Evolutionary conservation across 2,888 invertebrate genomes (phyloP).

Genomic region (Biston betularia): DNA sequence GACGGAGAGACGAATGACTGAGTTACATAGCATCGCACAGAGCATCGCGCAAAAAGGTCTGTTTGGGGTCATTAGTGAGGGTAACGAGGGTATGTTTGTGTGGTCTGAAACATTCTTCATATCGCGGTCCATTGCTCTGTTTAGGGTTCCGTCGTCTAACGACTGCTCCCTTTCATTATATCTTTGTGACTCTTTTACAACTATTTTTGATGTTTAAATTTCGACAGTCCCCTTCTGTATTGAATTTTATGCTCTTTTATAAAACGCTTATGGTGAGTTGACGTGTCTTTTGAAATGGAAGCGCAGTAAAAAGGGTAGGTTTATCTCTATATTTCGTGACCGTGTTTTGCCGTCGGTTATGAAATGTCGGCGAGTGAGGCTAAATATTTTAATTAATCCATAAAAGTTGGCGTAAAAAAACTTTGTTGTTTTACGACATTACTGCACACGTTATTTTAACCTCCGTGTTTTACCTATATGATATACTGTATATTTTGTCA

Average conservation of each 20-base stretch:
- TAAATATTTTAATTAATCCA: constrained; percentile 40
- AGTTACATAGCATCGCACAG: constrained; percentile 60
- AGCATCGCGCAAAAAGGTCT: constrained; percentile 77
- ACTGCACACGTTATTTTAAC: constrained; percentile 19
- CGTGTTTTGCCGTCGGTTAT: constrained; percentile 46
- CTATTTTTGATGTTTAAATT: constrained; percentile 72
- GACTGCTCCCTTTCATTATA: constrained; percentile 69
- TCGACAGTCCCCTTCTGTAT: constrained; percentile 62
- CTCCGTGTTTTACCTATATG: constrained; percentile 6
- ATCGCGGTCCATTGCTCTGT: constrained; percentile 71
- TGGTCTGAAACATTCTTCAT: constrained; percentile 73
- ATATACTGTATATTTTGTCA: neutral
- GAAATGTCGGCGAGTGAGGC: constrained; percentile 45
- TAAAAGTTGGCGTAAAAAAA: constrained; percentile 38
- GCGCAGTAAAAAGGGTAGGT: constrained; percentile 49
- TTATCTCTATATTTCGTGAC: constrained; percentile 49
- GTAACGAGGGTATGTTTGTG: constrained; percentile 71
- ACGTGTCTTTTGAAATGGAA: constrained; percentile 55
- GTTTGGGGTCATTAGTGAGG: constrained; percentile 74
- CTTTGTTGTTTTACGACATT: constrained; percentile 22
- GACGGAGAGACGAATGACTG: constrained; percentile 78
- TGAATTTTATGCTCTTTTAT: constrained; percentile 66
- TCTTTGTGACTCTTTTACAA: constrained; percentile 64
- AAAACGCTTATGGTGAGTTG: constrained; percentile 58
- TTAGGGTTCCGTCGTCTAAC: constrained; percentile 67